Evolutionary conservation across 2,113 vertebrate genomes (phyloP), one percentile per base, ranked within the genome.

Genomic region (Irena cyanogastra): DNA sequence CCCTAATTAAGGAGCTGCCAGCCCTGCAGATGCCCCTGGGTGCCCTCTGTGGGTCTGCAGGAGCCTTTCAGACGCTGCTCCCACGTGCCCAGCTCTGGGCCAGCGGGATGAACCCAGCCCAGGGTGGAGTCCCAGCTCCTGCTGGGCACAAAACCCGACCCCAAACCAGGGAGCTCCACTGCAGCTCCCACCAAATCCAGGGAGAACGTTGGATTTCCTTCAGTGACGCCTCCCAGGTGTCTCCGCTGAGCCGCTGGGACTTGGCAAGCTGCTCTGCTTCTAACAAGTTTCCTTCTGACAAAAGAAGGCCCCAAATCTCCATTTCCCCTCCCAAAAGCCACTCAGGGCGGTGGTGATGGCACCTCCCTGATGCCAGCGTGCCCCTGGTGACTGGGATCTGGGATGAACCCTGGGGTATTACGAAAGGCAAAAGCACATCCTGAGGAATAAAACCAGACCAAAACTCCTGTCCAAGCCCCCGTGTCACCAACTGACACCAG

Each of bases 291-390:
- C 56, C 56, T 63, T 47, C 50, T 74, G 42, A 8, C 37, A 7
- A 9, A 17, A 60, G 35, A n/a, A 82, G 4, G 39, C 27, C 66
- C 20, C 9, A 80, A 64, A 47, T 4, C 15, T 78, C 28, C 17
- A 3, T 13, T 61, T 31, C 7, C 2, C 9, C 20, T 42, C 53
- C 82, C 57, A 17, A 47, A 90, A 89, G 15, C 31, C 44, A 1
- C 78, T 24, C 2, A 0, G 69, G 41, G 57, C 2, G 28, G 27
- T 49, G 60, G 26, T 0, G 1, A 13, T 10, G 59, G 60, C 71
- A n/a, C 30, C 21, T 61, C 8, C 23, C 21, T 1, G 0, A 11
- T 24, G n/a, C 60, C 47, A 61, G 54, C 0, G 0, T 10, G 8
- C 3, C 26, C 27, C 3, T 17, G 52, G 50, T 59, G 61, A 5